Conservation (phyloP, 2,113 vertebrate genomes). For the Pygoscelis adeliae region DNA sequence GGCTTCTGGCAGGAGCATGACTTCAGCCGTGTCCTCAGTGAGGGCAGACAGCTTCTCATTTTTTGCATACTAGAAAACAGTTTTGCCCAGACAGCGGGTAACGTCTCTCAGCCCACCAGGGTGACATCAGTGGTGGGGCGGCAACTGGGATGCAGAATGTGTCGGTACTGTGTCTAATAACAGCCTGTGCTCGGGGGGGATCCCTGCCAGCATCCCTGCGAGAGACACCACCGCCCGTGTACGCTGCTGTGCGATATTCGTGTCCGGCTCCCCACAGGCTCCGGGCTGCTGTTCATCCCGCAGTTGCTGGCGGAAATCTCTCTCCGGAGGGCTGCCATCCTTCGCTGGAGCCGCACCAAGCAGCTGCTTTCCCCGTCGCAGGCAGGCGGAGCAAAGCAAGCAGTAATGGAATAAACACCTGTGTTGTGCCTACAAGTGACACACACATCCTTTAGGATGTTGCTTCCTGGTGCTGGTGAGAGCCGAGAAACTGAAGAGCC, state of each 20-base stretch:
- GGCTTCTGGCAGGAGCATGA: not conserved
- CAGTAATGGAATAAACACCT: not conserved
- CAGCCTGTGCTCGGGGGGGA: not conserved
- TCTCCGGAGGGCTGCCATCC: not conserved
- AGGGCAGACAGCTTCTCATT: not conserved
- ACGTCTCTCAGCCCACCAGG: not conserved
- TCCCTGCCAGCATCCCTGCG: not conserved
- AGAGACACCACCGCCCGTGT: fast-evolving
- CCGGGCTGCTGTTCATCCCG: not conserved
- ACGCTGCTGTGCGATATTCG: fast-evolving
- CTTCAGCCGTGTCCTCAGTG: not conserved
- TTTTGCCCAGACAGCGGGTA: not conserved
- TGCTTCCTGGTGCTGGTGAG: not conserved
- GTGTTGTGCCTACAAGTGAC: not conserved
- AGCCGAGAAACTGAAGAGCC: not conserved
- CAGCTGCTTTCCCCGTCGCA: not conserved
- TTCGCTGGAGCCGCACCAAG: not conserved
- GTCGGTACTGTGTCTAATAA: not conserved
- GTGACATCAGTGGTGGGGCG: not conserved
- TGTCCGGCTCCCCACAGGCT: not conserved
- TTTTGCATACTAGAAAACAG: not conserved
- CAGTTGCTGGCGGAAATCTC: not conserved
- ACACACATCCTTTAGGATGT: not conserved
- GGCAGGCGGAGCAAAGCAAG: not conserved
- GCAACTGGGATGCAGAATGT: not conserved